Evolutionary conservation across 2,113 vertebrate species (phyloP).

Genomic region (Eira barbara): DNA sequence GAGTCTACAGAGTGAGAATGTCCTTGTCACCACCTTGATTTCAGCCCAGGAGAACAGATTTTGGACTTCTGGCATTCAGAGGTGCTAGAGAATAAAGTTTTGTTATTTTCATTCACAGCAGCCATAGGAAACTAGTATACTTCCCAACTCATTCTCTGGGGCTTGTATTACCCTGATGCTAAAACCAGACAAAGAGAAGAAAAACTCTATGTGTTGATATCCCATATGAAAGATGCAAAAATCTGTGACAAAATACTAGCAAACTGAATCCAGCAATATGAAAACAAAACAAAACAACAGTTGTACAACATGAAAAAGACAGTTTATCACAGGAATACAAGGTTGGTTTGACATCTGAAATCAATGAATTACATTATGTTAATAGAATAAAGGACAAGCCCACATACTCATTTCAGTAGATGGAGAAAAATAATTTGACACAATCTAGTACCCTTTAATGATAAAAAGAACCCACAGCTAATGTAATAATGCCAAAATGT

Average conservation of each 20-base stretch:
- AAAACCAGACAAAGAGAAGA: background rate
- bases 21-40: background rate
- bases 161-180: background rate
- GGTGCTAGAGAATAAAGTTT: background rate
- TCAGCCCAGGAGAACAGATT: background rate
- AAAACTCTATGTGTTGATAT: background rate
- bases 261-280: background rate
- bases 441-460: background rate
- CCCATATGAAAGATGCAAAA: background rate
- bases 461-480: background rate
- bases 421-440: background rate
- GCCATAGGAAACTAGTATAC: background rate
- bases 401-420: background rate
- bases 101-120: background rate
- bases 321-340: background rate
- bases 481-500: background rate
- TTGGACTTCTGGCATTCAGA: background rate
- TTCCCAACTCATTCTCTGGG: background rate
- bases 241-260: background rate
- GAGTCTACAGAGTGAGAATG: background rate
- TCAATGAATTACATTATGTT: background rate
- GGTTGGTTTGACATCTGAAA: background rate
- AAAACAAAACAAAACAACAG: background rate
- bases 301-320: background rate
- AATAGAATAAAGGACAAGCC: background rate